These are phyloP conservation scores for Meganola albula DNA, from an alignment of 2,888 invertebrate genomes.

Conservation along the genomic window DNA sequence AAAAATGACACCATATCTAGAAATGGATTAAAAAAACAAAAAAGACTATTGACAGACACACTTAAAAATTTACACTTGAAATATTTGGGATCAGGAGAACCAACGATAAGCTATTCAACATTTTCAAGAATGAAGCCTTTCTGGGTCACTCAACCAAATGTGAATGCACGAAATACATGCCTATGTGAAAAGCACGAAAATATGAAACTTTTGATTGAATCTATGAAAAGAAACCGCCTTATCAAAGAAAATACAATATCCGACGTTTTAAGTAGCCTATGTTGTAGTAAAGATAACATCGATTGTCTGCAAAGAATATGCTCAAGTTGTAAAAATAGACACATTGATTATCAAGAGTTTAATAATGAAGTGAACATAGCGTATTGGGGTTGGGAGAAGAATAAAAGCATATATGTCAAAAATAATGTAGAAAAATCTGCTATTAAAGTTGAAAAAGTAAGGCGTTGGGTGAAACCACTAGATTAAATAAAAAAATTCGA, in stretches of 20 bases:
- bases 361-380: constrained; percentile 11
- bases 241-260: constrained; percentile 10
- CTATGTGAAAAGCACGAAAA: constrained; percentile 15
- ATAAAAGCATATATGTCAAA: constrained; percentile 10
- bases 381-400: constrained; percentile 11
- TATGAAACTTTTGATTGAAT: constrained; percentile 13
- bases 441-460: constrained; percentile 10
- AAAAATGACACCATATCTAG: constrained; percentile 9
- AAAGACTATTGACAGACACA: constrained; percentile 8
- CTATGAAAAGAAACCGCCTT: constrained; percentile 8
- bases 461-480: constrained; percentile 4
- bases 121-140: constrained; percentile 15
- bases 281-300: constrained; percentile 8
- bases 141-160: constrained; percentile 12
- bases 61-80: constrained; percentile 7
- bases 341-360: constrained; percentile 12
- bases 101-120: constrained; percentile 7
- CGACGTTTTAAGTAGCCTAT: constrained; percentile 10
- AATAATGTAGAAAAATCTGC: constrained; percentile 13
- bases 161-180: constrained; percentile 16
- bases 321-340: constrained; percentile 10
- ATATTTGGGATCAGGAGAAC: constrained; percentile 4
- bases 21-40: constrained; percentile 15
- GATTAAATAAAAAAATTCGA: constrained; percentile 1
- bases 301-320: constrained; percentile 12